Percentiles rank a stretch among this genome's conserved stretches.
Conservation (phyloP, 2,797 vertebrate genomes). For the Tamandua tetradactyla region DNA sequence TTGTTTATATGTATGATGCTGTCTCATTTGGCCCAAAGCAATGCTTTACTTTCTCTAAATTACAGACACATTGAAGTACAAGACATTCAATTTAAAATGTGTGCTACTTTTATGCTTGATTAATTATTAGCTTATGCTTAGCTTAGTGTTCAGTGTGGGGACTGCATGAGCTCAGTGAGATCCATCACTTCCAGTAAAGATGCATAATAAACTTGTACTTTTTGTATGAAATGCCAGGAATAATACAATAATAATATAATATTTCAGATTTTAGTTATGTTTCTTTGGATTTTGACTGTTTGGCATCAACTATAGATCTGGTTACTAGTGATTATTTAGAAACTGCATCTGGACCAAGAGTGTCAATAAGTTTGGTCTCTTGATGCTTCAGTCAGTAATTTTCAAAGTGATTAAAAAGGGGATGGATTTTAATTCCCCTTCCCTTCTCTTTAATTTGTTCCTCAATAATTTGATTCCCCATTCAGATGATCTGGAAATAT, state of each 20-base stretch:
- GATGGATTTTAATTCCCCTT: background rate
- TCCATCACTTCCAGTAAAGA: background rate
- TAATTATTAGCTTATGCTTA: background rate
- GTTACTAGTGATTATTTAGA: background rate
- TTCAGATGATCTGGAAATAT: background rate
- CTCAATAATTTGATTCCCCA: background rate
- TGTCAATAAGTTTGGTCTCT: background rate
- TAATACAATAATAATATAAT: background rate
- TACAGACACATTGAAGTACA: background rate
- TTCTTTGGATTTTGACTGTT: background rate
- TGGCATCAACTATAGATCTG: background rate
- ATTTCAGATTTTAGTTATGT: background rate
- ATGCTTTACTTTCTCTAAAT: background rate
- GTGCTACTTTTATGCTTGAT: background rate
- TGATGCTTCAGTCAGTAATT: constrained; percentile 10
- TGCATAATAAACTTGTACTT: background rate
- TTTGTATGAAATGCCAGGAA: background rate
- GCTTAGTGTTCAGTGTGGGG: background rate
- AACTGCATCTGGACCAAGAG: background rate
- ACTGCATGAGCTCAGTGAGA: background rate
- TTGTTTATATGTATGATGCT: background rate
- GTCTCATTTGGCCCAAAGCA: background rate
- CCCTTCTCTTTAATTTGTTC: background rate
- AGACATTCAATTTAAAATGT: background rate
- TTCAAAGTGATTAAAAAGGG: background rate